phyloP scores from a whole-genome alignment of 2,797 vertebrate species.

The Helarctos malayanus region DNA sequence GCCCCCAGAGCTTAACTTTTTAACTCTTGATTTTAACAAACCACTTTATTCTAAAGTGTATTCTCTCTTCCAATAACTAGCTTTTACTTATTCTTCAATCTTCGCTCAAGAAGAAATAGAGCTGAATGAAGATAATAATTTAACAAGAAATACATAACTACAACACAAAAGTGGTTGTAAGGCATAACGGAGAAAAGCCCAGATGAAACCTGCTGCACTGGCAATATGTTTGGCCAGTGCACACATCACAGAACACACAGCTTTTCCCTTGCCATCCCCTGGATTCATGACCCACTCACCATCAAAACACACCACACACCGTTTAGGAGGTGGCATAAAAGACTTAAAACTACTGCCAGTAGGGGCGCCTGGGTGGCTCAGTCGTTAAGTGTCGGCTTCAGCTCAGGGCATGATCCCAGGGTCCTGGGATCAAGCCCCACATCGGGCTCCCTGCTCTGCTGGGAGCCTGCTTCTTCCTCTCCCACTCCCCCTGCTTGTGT shows the following conservation, averaged over 20 bases:
- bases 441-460: no score
- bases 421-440: no score
- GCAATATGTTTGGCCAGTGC: not conserved
- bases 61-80: not conserved
- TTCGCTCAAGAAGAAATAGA: not conserved
- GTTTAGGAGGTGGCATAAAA: not conserved
- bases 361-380: no score
- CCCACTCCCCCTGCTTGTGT: no score
- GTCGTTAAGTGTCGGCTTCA: no score
- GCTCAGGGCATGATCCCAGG: no score
- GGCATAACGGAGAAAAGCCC: not conserved
- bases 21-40: conserved; percentile 17
- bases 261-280: not conserved
- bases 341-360: not conserved
- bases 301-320: not conserved
- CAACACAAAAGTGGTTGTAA: not conserved
- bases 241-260: not conserved
- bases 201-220: not conserved
- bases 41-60: not conserved
- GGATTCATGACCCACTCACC: not conserved
- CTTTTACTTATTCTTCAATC: not conserved
- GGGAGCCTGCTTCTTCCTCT: no score
- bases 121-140: not conserved
- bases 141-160: not conserved
- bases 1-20: not conserved